A percentile compares a stretch with the other conserved stretches of the same genome.
phyloP scores from a whole-genome alignment of 2,888 invertebrate genomes.

The Phasia obesa region DNA sequence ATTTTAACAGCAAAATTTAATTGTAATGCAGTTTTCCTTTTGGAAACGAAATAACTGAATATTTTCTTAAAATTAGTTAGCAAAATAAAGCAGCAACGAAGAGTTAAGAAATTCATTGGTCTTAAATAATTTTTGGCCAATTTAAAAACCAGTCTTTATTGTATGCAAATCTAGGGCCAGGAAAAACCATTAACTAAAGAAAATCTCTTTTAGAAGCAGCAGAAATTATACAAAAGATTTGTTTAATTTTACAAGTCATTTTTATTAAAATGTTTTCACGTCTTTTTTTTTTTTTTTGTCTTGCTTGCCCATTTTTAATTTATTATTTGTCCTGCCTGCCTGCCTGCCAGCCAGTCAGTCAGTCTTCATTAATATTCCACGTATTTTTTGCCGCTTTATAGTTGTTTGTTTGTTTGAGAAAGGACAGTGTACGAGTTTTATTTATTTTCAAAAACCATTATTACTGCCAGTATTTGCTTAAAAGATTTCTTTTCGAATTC shows the following conservation, averaged over 20 bases:
- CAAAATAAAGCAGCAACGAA: constrained; percentile 9
- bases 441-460: constrained; percentile 48
- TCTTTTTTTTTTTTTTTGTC: not conserved
- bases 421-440: constrained; percentile 27
- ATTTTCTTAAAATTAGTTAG: constrained; percentile 11
- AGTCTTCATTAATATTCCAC: constrained; percentile 50
- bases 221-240: constrained; percentile 9
- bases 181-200: constrained; percentile 39
- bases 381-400: constrained; percentile 6
- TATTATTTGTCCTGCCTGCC: not conserved
- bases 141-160: constrained; percentile 47
- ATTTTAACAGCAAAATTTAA: constrained; percentile 33
- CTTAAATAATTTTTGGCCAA: constrained; percentile 27
- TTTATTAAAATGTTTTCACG: constrained; percentile 31
- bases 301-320: not conserved
- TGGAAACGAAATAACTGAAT: not conserved
- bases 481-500: constrained; percentile 48
- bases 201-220: not conserved
- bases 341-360: no score
- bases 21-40: constrained; percentile 16
- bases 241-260: constrained; percentile 60
- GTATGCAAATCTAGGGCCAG: constrained; percentile 29
- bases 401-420: constrained; percentile 17
- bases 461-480: constrained; percentile 53
- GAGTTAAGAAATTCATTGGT: constrained; percentile 29